phyloP scores from a whole-genome alignment of 2,888 invertebrate species.

The Andricus curvator region DNA sequence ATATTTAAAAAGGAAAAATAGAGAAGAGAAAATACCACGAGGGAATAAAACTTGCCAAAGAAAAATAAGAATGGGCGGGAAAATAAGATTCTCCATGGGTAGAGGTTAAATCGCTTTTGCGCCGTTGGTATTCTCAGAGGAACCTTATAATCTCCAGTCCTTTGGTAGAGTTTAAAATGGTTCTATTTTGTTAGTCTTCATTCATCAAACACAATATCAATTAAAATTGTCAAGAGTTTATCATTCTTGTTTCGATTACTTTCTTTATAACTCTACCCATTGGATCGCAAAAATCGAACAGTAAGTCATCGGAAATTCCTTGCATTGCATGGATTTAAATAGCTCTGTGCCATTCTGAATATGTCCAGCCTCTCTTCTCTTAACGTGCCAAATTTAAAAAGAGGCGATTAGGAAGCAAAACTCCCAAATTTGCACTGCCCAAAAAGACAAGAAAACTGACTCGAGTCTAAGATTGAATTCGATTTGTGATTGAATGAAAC shows the following conservation, averaged over 20 bases:
- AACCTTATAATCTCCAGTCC: no score
- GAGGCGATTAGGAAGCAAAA: constrained; percentile 40
- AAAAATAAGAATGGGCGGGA: constrained; percentile 8
- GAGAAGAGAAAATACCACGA: constrained; percentile 36
- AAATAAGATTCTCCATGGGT: constrained; percentile 1
- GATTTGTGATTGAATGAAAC: constrained; percentile 31
- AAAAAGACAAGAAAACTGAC: constrained; percentile 22
- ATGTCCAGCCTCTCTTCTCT: constrained; percentile 34
- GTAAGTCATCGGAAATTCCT: constrained; percentile 41
- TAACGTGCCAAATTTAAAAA: constrained; percentile 33
- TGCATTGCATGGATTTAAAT: constrained; percentile 21
- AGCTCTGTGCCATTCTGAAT: background rate
- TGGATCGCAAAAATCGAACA: constrained; percentile 1
- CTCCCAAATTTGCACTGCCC: constrained; percentile 40
- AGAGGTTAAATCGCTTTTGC: background rate
- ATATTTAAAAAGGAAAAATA: constrained; percentile 51
- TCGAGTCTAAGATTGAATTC: constrained; percentile 17
- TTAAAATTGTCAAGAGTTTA: background rate
- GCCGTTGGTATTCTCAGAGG: no score
- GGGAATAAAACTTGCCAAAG: constrained; percentile 20
- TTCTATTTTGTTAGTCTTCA: background rate
- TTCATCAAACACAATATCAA: background rate
- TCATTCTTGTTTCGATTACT: no score
- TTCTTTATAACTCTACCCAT: background rate
- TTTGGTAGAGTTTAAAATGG: background rate